Evolutionary conservation across 2,797 vertebrate species (phyloP), one percentile per base, ranked within the genome.

Genomic region (Lepidocolaptes lacrymiger): DNA sequence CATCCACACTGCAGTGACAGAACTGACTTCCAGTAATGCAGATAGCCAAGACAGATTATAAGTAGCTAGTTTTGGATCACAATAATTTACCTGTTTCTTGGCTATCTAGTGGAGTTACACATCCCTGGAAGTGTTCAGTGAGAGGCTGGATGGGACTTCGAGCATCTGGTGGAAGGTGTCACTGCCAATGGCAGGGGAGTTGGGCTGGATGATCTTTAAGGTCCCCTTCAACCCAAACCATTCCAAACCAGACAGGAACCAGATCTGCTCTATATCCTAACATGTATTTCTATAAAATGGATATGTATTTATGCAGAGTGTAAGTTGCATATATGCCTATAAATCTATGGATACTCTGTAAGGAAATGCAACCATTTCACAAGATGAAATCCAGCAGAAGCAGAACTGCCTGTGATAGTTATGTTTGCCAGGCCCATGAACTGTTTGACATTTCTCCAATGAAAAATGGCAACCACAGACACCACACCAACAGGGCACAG

Each of bases 381-480:
- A 4, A 69, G 85, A 91, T 62, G 67, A 95, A 88, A 94, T 88
- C 46, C 64, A 93, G 79, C 89, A 95, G 88, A 30, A 67, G 71
- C 77, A 82, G 52, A 34, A 26, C 41, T 81, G 54, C 48, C 48
- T 71, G 63, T 44, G 88, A 93, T 82, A 56, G 94, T 94, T 97
- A 82, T 26, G 63, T 56, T 96, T 72, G 71, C 90, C 93, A 95
- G 93, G 77, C 74, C 74, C 48, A 22, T 44, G 74, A 82, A 90
- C 88, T 94, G 77, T 93, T 84, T 96, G 93, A 93, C 85, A 66
- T 93, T 78, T 89, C 80, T 91, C 88, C 93, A 76, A 19, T 76
- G 83, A 96, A 55, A 87, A 95, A 95, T 89, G 74, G 64, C 44
- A 95, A 88, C 88, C 94, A 95, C 83, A 95, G 86, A 79, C 91